These are phyloP conservation scores for Microplitis deprimator DNA, from an alignment of 2,888 invertebrate genomes.

Conservation along the genomic window DNA sequence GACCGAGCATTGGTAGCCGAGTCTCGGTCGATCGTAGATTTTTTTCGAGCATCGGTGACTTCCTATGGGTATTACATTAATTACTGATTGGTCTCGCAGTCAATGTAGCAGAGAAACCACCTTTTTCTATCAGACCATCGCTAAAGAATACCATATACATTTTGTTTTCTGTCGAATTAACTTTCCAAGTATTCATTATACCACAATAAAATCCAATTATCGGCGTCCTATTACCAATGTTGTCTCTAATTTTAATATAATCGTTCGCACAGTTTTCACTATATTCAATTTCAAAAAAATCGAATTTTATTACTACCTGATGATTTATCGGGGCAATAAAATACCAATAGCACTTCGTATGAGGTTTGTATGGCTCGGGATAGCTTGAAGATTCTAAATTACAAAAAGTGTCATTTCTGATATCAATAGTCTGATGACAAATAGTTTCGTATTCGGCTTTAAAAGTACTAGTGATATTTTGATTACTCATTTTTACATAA, in stretches of 20 bases:
- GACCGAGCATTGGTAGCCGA: too few relatives aligned
- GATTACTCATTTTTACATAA: background rate
- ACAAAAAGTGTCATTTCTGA: background rate
- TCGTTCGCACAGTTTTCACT: background rate
- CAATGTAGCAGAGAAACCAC: background rate
- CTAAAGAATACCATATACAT: background rate
- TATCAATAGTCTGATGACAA: background rate
- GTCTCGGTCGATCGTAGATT: too few relatives aligned
- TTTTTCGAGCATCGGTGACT: too few relatives aligned
- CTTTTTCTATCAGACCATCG: background rate
- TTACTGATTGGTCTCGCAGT: background rate
- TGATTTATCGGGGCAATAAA: background rate
- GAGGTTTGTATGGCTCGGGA: background rate
- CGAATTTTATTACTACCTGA: background rate
- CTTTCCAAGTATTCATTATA: background rate
- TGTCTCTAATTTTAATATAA: background rate
- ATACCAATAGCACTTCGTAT: background rate
- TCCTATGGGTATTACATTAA: too few relatives aligned
- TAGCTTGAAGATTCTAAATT: background rate
- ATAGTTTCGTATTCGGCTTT: background rate
- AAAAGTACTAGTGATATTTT: background rate
- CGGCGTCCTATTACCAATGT: background rate
- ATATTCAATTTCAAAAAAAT: background rate
- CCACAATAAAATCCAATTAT: background rate
- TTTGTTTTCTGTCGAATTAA: background rate